Evolutionary conservation across 2,797 vertebrate genomes (phyloP), one percentile per base, ranked within the genome.

Genomic region (Phalloptychus januarius): DNA sequence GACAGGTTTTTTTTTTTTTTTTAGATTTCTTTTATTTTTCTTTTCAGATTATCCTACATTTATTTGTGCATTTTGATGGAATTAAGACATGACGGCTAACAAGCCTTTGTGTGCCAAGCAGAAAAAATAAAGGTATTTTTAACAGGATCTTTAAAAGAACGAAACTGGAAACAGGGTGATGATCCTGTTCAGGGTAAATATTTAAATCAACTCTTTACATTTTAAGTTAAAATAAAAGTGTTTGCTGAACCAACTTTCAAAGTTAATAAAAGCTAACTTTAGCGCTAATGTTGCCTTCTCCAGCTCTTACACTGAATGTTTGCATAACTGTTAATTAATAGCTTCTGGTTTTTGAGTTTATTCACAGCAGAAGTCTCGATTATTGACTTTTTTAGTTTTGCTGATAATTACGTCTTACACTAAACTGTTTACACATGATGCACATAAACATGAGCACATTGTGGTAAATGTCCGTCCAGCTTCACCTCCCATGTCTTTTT

Each of bases 401-500:
- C n/a, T n/a, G n/a, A n/a, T n/a, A n/a, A n/a, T n/a, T n/a, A n/a
- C n/a, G n/a, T n/a, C n/a, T n/a, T 25, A 52, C 48, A 52, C 20
- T 23, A 25, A 52, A 25, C 48, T 52, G 48, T 52, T 52, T 10
- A 25, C 48, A 52, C 48, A 10, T 25, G 48, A 73, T 54, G 23
- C 36, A 46, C 74, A 72, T 81, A 75, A 25, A 54, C 7, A 42
- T 45, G 79, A 65, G 78, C 72, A 83, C 76, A 73, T 56, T 75
- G 76, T 71, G 79, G 42, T 63, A 36, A 70, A 40, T 78, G 74
- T 87, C 45, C 78, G 84, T 88, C 70, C 75, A 72, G 45, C 44
- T 75, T 76, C 83, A 46, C 88, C 82, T 91, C 87, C 74, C 56
- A 42, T 71, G 84, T 92, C 78, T 88, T 72, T 65, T 84, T 36